phyloP scores from a whole-genome alignment of 2,888 invertebrate genomes.

The Cheilosia pagana region DNA sequence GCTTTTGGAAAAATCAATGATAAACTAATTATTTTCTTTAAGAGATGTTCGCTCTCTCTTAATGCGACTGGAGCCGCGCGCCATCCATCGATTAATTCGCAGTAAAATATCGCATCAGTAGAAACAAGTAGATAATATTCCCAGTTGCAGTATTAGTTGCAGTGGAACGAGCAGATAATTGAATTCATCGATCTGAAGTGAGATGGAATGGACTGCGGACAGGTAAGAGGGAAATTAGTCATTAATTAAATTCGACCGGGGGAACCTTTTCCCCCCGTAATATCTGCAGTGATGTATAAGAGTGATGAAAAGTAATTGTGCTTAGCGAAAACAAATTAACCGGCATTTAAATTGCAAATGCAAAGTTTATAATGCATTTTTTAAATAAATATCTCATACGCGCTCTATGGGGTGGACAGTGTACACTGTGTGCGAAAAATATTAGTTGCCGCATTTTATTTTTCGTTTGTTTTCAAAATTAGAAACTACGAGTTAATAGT shows the following conservation, averaged over 20 bases:
- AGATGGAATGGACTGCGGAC: conserved; percentile 31
- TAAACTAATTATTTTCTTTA: conserved; percentile 39
- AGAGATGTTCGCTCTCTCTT: conserved; percentile 7
- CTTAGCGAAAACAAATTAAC: neutral
- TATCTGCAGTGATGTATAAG: neutral
- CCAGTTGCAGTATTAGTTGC: neutral
- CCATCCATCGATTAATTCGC: conserved; percentile 18
- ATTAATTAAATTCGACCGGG: neutral
- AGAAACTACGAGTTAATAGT: too few species aligned
- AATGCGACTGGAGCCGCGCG: neutral
- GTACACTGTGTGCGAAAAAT: neutral
- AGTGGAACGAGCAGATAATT: neutral
- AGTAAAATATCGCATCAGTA: conserved; percentile 9
- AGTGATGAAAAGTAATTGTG: neutral
- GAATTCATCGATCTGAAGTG: conserved; percentile 6
- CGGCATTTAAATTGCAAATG: neutral
- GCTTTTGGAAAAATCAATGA: conserved; percentile 14
- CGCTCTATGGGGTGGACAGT: neutral
- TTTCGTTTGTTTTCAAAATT: neutral
- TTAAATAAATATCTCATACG: neutral
- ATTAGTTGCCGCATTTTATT: neutral
- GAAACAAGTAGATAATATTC: neutral
- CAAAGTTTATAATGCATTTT: neutral
- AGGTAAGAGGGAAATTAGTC: conserved; percentile 27
- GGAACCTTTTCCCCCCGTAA: too few species aligned